Evolutionary conservation across 2,888 invertebrate genomes (phyloP), one percentile per base, ranked within the genome.

Genomic region (Heliconius charithonia): DNA sequence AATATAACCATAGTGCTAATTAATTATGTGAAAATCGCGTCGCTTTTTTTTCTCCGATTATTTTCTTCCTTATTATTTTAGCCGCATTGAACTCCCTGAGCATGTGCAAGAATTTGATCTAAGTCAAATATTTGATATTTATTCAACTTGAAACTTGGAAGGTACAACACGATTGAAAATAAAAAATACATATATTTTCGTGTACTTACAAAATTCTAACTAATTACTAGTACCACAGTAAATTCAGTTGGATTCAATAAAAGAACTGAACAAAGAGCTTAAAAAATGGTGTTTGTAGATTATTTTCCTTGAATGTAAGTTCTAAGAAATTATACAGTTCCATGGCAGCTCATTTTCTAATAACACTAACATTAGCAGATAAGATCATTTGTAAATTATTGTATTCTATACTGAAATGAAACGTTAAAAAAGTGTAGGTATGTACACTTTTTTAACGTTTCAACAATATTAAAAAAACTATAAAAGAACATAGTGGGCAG

Each of bases 241-340:
- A 59, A 59, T 59, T 32, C 12, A 25, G 7, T 37, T 37, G 56
- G n/a, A 56, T 37, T 59, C 59, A 37, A 72, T 56, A 37, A n/a
- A 72, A 59, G 32, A 59, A 32, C n/a, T 71, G 56, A 59, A 59
- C 59, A 32, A 72, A 72, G n/a, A 59, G 7, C n/a, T 59, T 59
- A 16, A 37, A 19, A 59, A 72, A 37, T 29, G 16, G n/a, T 72
- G 59, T 72, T 72, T 32, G 72, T 10, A 9, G 12, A 59, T n/a
- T 32, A 19, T 22, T 59, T 56, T 59, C 72, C n/a, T 6, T 13
- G 59, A 32, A 59, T 72, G 72, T 59, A 59, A 16, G 16, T 72
- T 72, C 72, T 72, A 9, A 59, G 59, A 56, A 72, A 32, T 56
- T 56, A 56, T 71, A 29, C 27, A n/a, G 2, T 19, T 51, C n/a